Percentiles rank a stretch among this genome's conserved stretches.
These are phyloP conservation scores for Ferdinandea cuprea DNA, from an alignment of 2,888 invertebrate genomes.

Conservation along the genomic window DNA sequence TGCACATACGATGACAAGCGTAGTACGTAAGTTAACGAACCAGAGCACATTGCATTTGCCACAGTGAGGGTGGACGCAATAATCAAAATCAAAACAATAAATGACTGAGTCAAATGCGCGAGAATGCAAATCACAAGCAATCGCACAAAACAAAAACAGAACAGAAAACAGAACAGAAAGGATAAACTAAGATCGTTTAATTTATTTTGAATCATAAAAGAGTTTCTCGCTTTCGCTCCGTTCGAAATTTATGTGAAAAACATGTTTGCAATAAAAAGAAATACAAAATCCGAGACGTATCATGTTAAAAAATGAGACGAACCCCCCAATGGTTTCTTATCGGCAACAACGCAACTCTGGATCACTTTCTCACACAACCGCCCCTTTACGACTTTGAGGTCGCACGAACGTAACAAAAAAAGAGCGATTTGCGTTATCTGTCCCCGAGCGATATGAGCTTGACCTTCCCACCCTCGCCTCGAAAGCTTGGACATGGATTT, in stretches of 20 bases:
- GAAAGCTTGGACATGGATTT: conserved; percentile 39
- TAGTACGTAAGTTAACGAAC: not conserved
- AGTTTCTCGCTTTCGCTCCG: conserved; percentile 29
- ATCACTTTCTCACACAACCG: conserved; percentile 59
- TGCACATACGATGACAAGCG: not conserved
- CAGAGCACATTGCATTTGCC: conserved; percentile 25
- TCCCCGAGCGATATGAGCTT: conserved; percentile 47
- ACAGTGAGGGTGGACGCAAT: conserved; percentile 50
- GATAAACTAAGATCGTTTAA: conserved; percentile 42
- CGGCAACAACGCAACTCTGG: conserved; percentile 24
- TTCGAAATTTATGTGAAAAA: conserved; percentile 38
- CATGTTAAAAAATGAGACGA: no score
- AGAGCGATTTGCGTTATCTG: conserved; percentile 36
- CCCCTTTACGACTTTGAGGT: not conserved
- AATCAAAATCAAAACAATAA: conserved; percentile 4
- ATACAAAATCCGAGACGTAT: conserved; percentile 21
- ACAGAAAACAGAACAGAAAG: no score
- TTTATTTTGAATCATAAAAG: conserved; percentile 69
- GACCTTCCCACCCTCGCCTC: conserved; percentile 69
- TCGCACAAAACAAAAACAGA: no score
- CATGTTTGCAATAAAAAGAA: conserved; percentile 3
- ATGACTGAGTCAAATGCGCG: not conserved
- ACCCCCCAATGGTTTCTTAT: conserved; percentile 64
- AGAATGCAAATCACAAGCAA: not conserved
- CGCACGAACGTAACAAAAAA: conserved; percentile 27